phyloP scores from a whole-genome alignment of 2,888 invertebrate species.

The Taenaris catops region DNA sequence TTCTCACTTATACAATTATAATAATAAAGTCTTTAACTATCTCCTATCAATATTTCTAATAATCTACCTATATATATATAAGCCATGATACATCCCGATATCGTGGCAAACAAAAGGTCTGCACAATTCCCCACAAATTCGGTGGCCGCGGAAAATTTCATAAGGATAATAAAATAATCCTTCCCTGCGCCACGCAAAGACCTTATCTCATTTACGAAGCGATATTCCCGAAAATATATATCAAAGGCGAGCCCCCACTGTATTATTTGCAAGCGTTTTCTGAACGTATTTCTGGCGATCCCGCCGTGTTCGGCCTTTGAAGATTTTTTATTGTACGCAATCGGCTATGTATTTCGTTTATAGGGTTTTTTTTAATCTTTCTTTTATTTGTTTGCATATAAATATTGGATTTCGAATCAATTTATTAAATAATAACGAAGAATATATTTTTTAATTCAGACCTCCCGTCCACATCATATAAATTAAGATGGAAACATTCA shows the following conservation, averaged over 20 bases:
- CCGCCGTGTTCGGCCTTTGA: slow-evolving; percentile 16
- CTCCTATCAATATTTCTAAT: too few relatives aligned
- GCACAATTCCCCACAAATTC: slow-evolving; percentile 24
- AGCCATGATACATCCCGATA: too few relatives aligned
- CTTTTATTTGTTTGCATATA: too few relatives aligned
- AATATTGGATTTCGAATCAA: too few relatives aligned
- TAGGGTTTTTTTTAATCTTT: too few relatives aligned
- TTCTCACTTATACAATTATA: too few relatives aligned
- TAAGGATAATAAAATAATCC: slow-evolving; percentile 44
- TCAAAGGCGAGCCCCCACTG: slow-evolving; percentile 29
- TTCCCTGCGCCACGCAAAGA: slow-evolving; percentile 28
- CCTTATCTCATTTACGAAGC: slow-evolving; percentile 36
- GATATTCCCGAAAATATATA: slow-evolving; percentile 34
- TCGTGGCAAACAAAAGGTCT: slow-evolving; percentile 17
- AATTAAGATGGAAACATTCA: too few relatives aligned
- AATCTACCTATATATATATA: too few relatives aligned
- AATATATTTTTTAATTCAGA: too few relatives aligned
- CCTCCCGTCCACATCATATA: too few relatives aligned
- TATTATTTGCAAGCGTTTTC: slow-evolving; percentile 24
- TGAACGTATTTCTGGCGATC: slow-evolving; percentile 18
- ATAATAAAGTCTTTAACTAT: too few relatives aligned
- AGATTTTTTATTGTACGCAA: slow-evolving; percentile 15
- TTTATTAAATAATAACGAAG: too few relatives aligned
- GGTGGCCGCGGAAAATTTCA: slow-evolving; percentile 30
- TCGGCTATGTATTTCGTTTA: background rate